Base-by-base conservation (phyloP, 2,113 vertebrate species). In the Corythoichthys intestinalis region DNA sequence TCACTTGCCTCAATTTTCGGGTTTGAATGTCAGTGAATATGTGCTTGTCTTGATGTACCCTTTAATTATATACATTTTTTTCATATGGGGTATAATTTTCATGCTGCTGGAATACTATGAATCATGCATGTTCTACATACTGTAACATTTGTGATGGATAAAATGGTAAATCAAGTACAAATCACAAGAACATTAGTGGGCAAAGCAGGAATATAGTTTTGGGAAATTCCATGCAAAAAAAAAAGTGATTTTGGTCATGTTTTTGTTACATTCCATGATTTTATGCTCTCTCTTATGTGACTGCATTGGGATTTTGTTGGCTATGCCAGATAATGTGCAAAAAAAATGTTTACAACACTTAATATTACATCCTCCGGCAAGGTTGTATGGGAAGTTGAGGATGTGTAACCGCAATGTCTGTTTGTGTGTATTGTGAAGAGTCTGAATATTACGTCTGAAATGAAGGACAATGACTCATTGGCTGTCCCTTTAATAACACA, bases 321-420 rank as follows among this genome's bases (percentile, higher is more conserved):
- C 61, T 65, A 15, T 20, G 20, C 37, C 58, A 60, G 57, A 39
- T 41, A n/a, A 44, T 35, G 56, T 57, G 56, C 56, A 57, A 39
- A 39, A 60, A 52, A 48, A 28, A 65, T 67, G 60, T 72, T 70
- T 65, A 65, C 63, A 79, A 49, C 70, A 35, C 9, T 37, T 3
- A 44, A 5, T 8, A 44, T 64, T 61, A 73, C 71, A 65, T 66
- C 63, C 12, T 34, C 15, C 37, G 57, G 58, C 72, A 1, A 63
- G 6, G 60, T 48, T 39, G 5, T 56, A 67, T 12, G 34, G 13
- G 17, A 12, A 44, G 39, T 28, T 62, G 60, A n/a, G 10, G 8
- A 39, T 39, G 35, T n/a, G 6, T 39, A 39, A 10, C 58, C 3
- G n/a, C 17, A 28, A 38, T 17, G 53, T 59, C 39, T n/a, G 38